These are phyloP conservation scores for Drosophila melanocephala DNA, from an alignment of 2,888 invertebrate genomes.

Conservation along the genomic window DNA sequence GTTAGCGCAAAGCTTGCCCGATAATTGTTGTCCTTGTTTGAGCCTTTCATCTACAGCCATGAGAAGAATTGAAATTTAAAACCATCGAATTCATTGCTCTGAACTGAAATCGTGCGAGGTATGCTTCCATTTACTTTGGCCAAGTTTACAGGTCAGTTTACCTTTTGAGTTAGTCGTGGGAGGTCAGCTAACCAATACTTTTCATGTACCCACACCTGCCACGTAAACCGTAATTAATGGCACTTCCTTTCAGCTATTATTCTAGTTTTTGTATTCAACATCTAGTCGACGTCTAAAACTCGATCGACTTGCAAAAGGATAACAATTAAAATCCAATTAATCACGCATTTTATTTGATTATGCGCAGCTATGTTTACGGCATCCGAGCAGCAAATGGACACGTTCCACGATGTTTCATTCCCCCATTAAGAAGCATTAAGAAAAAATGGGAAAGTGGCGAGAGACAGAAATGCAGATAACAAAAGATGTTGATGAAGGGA, in stretches of 20 bases:
- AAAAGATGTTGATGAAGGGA: constrained; percentile 25
- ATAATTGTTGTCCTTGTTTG: constrained; percentile 50
- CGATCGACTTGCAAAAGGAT: constrained; percentile 72
- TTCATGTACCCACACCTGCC: not conserved
- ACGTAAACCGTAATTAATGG: constrained; percentile 66
- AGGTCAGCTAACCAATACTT: not conserved
- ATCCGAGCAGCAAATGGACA: constrained; percentile 50
- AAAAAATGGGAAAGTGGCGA: not conserved
- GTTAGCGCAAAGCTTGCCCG: constrained; percentile 16
- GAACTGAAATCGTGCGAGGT: constrained; percentile 51
- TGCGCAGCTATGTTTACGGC: constrained; percentile 63
- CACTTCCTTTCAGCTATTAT: constrained; percentile 72
- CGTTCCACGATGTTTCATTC: constrained; percentile 38
- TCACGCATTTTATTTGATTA: constrained; percentile 80
- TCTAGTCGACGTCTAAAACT: constrained; percentile 54
- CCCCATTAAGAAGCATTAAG: not conserved
- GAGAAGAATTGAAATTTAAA: constrained; percentile 50
- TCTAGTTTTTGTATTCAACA: constrained; percentile 53
- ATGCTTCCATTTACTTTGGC: constrained; percentile 60
- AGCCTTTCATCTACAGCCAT: constrained; percentile 58
- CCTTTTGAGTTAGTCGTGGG: constrained; percentile 16
- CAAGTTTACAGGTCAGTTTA: constrained; percentile 38
- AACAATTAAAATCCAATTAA: constrained; percentile 80
- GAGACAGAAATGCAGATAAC: constrained; percentile 19
- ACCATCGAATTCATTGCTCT: constrained; percentile 22